These are phyloP conservation scores for Oedothorax gibbosus DNA, from an alignment of 1,140 invertebrate genomes.

Conservation along the genomic window DNA sequence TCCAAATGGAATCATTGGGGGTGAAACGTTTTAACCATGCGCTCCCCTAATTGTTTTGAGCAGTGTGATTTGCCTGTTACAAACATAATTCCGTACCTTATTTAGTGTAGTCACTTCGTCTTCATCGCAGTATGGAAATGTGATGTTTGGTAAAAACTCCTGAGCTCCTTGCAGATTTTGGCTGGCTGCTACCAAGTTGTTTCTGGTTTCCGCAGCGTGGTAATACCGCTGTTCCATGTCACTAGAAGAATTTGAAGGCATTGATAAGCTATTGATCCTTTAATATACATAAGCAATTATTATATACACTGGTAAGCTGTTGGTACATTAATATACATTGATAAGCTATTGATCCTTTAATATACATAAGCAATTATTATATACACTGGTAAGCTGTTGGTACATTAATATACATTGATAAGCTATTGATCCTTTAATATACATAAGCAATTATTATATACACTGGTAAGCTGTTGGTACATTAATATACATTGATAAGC, in stretches of 20 bases:
- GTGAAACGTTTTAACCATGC: too few species aligned
- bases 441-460: not conserved
- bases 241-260: constrained; percentile 63
- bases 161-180: constrained; percentile 74
- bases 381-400: not conserved
- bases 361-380: too few species aligned
- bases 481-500: not conserved
- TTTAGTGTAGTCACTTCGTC: constrained; percentile 73
- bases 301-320: not conserved
- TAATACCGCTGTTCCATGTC: constrained; percentile 68
- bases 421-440: not conserved
- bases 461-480: not conserved
- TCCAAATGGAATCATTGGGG: too few species aligned
- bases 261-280: not conserved
- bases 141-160: constrained; percentile 72
- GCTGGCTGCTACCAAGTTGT: constrained; percentile 74
- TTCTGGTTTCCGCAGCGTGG: constrained; percentile 72
- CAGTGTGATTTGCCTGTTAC: too few species aligned
- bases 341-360: too few species aligned
- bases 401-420: too few species aligned
- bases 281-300: not conserved
- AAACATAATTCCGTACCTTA: constrained; percentile 65
- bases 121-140: constrained; percentile 75
- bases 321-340: not conserved
- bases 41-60: too few species aligned